Evolutionary conservation across 2,113 vertebrate species (phyloP).

Genomic region (Peromyscus leucopus): DNA sequence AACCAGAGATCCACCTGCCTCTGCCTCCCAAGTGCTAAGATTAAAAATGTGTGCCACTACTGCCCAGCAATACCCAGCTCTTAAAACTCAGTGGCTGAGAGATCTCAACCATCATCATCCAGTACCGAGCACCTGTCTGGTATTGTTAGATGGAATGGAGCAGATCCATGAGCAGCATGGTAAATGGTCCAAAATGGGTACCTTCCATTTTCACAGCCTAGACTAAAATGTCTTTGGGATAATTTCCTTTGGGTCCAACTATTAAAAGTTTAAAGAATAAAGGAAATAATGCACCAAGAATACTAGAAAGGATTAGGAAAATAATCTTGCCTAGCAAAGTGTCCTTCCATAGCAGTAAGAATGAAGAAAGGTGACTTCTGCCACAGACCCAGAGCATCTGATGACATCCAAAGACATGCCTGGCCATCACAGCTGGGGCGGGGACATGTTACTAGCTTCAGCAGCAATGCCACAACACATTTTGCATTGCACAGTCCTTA

Average conservation of each 20-base stretch:
- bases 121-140: too few species aligned
- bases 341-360: not conserved
- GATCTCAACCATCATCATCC: not conserved
- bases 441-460: too few species aligned
- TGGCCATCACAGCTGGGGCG: not conserved
- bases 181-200: not conserved
- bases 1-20: not conserved
- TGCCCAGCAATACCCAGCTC: not conserved
- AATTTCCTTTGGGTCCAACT: not conserved
- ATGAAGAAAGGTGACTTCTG: too few species aligned
- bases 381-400: not conserved
- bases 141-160: not conserved
- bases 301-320: not conserved
- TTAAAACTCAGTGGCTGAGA: not conserved
- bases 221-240: not conserved
- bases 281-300: not conserved
- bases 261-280: conserved; percentile 33
- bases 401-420: not conserved
- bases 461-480: not conserved
- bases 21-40: not conserved
- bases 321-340: not conserved
- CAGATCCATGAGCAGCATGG: not conserved
- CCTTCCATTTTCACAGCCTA: not conserved
- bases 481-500: not conserved
- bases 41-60: not conserved